Evolutionary conservation across 2,113 vertebrate species (phyloP), one percentile per base, ranked within the genome.

Genomic region (Prinia subflava): DNA sequence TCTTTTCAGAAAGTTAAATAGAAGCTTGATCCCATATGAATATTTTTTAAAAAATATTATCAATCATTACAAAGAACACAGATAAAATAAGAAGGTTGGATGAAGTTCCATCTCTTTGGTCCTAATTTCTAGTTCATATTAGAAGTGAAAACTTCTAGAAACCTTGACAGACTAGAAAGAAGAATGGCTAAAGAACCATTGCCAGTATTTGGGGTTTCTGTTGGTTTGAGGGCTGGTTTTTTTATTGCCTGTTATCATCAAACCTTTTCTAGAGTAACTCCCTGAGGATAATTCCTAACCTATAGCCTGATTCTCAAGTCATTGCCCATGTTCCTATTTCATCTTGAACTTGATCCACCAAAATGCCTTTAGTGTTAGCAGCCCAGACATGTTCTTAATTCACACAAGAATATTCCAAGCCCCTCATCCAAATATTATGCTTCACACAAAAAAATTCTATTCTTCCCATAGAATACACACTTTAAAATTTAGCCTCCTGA

Each of bases 181-280:
- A 92, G 14, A 69, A 35, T 11, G 10, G 20, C 31, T 35, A 71
- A 79, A 83, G 20, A 55, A 39, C 9, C 15, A 21, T 14, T 57
- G 15, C 1, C 10, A 55, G 4, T 37, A 44, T 63, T 41, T 33
- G 8, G 7, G 2, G 0, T 2, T 18, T 41, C 13, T 57, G 4
- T 42, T 65, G 7, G 6, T 65, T 84, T 62, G 17, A 44, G 16
- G 13, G 8, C 13, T 55, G 27, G 19, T 4, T 10, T 59, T 87
- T 73, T 53, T 65, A 16, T n/a, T 42, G 39, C 17, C 39, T 21
- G 21, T 28, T 82, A 52, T 15, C 13, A 64, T 35, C 31, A 69
- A 76, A 73, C 4, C 19, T 64, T 64, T 70, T 30, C 33, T 69
- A 31, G 17, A 83, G 9, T 41, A 74, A 68, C 73, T 55, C 27